Percentiles rank a stretch among this genome's conserved stretches.
Conservation (phyloP, 2,888 invertebrate species). For the Ichneumoninae sp. region DNA sequence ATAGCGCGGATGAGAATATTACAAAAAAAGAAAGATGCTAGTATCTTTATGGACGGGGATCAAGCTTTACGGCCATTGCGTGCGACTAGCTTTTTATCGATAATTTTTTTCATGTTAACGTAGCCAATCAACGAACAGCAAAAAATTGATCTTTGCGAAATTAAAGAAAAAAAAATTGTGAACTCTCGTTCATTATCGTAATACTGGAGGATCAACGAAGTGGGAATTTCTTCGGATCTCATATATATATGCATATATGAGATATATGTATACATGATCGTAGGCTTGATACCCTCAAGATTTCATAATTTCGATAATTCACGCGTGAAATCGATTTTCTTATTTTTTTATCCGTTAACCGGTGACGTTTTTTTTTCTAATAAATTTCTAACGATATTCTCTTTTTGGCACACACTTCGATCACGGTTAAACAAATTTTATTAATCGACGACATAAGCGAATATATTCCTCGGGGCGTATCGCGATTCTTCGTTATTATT, state of each 20-base stretch:
- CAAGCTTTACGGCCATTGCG: constrained; percentile 39
- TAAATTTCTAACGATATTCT: constrained; percentile 57
- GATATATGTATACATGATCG: not conserved
- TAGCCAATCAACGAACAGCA: constrained; percentile 20
- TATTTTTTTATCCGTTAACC: constrained; percentile 27
- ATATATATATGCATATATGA: not conserved
- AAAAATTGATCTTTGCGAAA: constrained; percentile 2
- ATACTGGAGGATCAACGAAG: constrained; percentile 48
- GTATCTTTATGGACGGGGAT: constrained; percentile 20
- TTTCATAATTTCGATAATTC: constrained; percentile 44
- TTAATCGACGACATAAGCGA: constrained; percentile 31
- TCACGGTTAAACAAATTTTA: constrained; percentile 52
- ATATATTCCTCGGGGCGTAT: constrained; percentile 20
- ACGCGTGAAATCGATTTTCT: constrained; percentile 28
- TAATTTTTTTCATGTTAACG: constrained; percentile 17
- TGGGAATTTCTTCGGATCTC: constrained; percentile 15
- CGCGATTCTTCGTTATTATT: constrained; percentile 25
- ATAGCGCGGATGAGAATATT: constrained; percentile 27
- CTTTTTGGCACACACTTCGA: constrained; percentile 66
- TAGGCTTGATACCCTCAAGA: constrained; percentile 33
- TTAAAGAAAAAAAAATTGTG: constrained; percentile 22
- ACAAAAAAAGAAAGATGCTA: not conserved
- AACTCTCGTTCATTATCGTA: constrained; percentile 28
- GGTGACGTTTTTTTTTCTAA: constrained; percentile 38
- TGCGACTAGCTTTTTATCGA: constrained; percentile 35